Base-by-base conservation (phyloP, 2,888 invertebrate genomes). In the Pseudococcus longispinus region DNA sequence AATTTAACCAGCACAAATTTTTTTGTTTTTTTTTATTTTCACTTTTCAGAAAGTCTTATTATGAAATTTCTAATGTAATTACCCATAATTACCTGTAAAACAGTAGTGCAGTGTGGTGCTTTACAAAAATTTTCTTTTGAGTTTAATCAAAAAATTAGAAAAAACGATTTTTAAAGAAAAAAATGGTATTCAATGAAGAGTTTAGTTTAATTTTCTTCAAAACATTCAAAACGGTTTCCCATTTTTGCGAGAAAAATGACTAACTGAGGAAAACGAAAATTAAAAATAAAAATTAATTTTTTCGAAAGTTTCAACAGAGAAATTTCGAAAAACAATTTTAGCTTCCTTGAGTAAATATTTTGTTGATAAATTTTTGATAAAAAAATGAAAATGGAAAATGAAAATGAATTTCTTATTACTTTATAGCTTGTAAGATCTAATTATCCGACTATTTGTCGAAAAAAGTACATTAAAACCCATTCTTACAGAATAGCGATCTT, bases 1-100 rank as follows among this genome's bases (percentile, higher is more conserved):
- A 13, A 80, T 80, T 11, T 42, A 42, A 42, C 77, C 77, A 80
- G 77, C 42, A 80, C n/a, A 80, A 42, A 42, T n/a, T 20, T 80
- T 80, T 37, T 37, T 5, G 37, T 5, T 37, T 32, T 37, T 9
- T 37, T 9, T 5, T 37, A 37, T 8, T 37, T 80, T 13, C 74
- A 51, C 51, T n/a, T n/a, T 1, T 18, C 26, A 26, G 5, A 15
- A 2, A 29, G 0, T 15, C 2, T 8, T 8, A 23, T 26, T 26
- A 23, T 65, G 60, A n/a, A 60, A 60, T 23, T 60, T 8, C 23
- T 11, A 9, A 9, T 9, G 15, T 13, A 55, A 55, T 15, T 55
- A 55, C 18, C 0, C 4, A n/a, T 55, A 20, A 55, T 55, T 20
- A 55, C n/a, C 5, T n/a, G 9, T 9, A 13, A 15, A 15, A 15